Evolutionary conservation across 2,888 invertebrate species (phyloP).

Genomic region (Urechis unicinctus): DNA sequence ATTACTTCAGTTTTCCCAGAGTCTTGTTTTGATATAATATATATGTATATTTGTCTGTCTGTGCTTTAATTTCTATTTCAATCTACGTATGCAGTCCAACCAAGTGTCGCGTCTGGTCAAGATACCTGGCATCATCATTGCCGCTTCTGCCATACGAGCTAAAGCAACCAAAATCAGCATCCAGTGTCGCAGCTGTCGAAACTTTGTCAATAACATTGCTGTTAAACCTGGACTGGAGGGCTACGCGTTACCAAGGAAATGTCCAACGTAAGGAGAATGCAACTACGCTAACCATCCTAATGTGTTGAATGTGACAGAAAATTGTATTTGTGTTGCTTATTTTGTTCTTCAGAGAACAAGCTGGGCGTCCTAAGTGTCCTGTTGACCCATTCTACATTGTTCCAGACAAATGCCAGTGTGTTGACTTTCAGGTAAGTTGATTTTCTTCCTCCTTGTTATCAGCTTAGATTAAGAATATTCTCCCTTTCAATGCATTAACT

Average conservation of each 20-base stretch:
- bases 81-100: conserved; percentile 71
- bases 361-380: conserved; percentile 86
- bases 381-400: conserved; percentile 96
- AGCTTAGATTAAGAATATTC: too few relatives aligned
- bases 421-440: conserved; percentile 82
- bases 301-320: not conserved
- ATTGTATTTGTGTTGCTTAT: not conserved
- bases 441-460: too few relatives aligned
- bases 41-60: not conserved
- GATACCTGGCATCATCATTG: conserved; percentile 90
- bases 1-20: not conserved
- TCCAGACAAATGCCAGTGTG: conserved; percentile 94
- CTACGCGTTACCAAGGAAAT: conserved; percentile 88
- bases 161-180: conserved; percentile 93
- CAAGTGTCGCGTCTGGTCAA: conserved; percentile 88
- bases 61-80: too few relatives aligned
- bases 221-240: conserved; percentile 95
- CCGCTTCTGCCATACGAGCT: conserved; percentile 87
- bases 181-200: conserved; percentile 90
- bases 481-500: too few relatives aligned
- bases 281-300: too few relatives aligned
- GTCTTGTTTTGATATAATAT: not conserved
- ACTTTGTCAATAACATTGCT: conserved; percentile 77
- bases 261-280: conserved; percentile 69
- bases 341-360: conserved; percentile 68